Evolutionary conservation across 2,113 vertebrate species (phyloP), one percentile per base, ranked within the genome.

Genomic region (Jaculus jaculus): DNA sequence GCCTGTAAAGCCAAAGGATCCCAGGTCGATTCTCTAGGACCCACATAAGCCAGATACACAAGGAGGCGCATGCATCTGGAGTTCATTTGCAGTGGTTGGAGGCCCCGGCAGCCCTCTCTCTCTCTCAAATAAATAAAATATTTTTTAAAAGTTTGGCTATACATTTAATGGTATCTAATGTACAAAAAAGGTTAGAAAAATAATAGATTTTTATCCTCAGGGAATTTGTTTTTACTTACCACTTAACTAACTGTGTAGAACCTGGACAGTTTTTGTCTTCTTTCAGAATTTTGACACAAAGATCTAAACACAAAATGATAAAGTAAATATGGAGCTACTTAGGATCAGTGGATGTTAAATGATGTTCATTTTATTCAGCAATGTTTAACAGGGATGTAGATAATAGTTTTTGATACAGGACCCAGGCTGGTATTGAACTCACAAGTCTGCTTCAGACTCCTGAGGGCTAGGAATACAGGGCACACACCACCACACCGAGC

Each of bases 221-320:
- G 68, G 74, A 77, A 87, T 94, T 15, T 47, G 5, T 47, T 92
- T 94, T 92, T 69, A 97, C 98, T 87, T 97, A 99, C 99, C 99
- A 99, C 84, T 99, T 98, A 89, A 99, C 98, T 90, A 99, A 98
- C 96, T 99, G 99, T 93, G 95, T 97, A 63, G 99, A 98, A 72
- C 99, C 99, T 16, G 99, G 99, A 77, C 99, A 99, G 91, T 96
- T 98, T 85, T 97, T 98, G 95, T 99, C 99, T 95, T 99, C 99
- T 96, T 97, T 98, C 17, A 99, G 98, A 87, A 99, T 99, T 98
- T 99, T 99, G 89, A 99, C 99, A 97, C 98, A 98, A 93, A 99
- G 97, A 97, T 99, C 99, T 98, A 69, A 91, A 95, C 71, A 82
- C 82, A 92, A 92, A 90, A 83, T 66, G 30, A 87, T 77, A n/a